These are phyloP conservation scores for Mallateleia sp. DNA, from an alignment of 2,888 invertebrate species.

Conservation along the genomic window DNA sequence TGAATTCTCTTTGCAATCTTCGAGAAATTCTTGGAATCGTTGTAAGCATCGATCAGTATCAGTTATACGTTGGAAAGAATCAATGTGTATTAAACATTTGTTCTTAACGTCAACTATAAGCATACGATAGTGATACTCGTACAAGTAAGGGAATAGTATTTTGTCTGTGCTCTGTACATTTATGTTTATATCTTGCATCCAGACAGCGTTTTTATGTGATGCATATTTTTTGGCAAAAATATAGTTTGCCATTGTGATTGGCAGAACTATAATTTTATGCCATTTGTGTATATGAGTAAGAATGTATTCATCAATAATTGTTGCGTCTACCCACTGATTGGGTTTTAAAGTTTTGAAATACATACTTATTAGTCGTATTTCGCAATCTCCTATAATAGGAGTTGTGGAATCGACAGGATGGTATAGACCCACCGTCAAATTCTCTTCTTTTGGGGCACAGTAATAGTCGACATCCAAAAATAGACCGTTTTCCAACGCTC, in stretches of 20 bases:
- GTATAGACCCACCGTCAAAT: background rate
- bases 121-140: background rate
- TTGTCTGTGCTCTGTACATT: background rate
- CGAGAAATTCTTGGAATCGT: background rate
- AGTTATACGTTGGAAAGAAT: background rate
- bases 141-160: constrained; percentile 43
- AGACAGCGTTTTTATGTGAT: background rate
- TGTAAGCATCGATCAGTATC: background rate
- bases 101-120: background rate
- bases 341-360: constrained; percentile 1
- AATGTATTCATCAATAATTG: constrained; percentile 16
- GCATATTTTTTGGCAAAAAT: background rate
- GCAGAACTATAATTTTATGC: constrained; percentile 9
- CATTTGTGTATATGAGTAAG: background rate
- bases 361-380: background rate
- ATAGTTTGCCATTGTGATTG: background rate
- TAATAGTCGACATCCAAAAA: constrained; percentile 4
- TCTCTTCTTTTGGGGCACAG: background rate
- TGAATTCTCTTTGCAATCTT: background rate
- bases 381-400: background rate
- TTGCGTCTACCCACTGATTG: background rate
- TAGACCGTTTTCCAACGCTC: constrained; percentile 9
- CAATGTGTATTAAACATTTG: constrained; percentile 23
- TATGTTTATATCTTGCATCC: background rate
- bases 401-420: background rate